Percentiles rank a stretch among this genome's conserved stretches.
phyloP scores from a whole-genome alignment of 2,888 invertebrate genomes.

The Corythucha ciliata region DNA sequence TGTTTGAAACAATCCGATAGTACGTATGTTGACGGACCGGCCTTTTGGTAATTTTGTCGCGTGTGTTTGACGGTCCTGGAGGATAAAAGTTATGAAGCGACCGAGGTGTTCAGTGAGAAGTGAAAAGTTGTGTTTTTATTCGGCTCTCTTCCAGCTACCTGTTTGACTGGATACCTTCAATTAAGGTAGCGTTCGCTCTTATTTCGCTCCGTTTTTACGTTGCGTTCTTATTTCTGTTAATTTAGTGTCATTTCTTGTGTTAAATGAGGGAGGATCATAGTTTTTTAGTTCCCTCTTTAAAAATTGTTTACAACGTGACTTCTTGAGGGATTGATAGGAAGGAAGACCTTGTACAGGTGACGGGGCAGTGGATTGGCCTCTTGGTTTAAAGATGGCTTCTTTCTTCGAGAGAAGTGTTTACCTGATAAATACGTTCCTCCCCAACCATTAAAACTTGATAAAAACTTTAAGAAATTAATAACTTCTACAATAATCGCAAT shows the following conservation, averaged over 20 bases:
- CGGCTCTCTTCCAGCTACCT: conserved; percentile 31
- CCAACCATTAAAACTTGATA: too few species aligned
- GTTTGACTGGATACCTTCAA: conserved; percentile 32
- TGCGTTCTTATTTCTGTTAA: too few species aligned
- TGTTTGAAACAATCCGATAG: too few species aligned
- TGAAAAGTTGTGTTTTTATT: conserved; percentile 34
- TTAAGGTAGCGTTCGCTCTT: conserved; percentile 16
- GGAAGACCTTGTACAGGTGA: conserved; percentile 32
- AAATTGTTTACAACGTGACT: too few species aligned
- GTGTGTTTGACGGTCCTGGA: conserved; percentile 2
- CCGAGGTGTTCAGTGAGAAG: conserved; percentile 30
- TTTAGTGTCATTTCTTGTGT: too few species aligned
- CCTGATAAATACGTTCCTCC: too few species aligned
- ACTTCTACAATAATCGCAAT: too few species aligned
- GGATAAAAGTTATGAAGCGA: conserved; percentile 29
- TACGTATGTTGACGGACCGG: neutral
- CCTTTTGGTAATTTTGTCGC: too few species aligned
- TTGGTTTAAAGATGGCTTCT: conserved; percentile 33
- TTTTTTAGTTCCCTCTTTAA: too few species aligned
- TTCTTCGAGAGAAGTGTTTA: too few species aligned
- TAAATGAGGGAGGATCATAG: too few species aligned
- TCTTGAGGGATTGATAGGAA: conserved; percentile 12
- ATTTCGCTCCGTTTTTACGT: neutral
- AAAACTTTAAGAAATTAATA: too few species aligned
- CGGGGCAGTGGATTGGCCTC: conserved; percentile 29